Conservation (phyloP, 2,797 vertebrate genomes). For the Aeoliscus strigatus region DNA sequence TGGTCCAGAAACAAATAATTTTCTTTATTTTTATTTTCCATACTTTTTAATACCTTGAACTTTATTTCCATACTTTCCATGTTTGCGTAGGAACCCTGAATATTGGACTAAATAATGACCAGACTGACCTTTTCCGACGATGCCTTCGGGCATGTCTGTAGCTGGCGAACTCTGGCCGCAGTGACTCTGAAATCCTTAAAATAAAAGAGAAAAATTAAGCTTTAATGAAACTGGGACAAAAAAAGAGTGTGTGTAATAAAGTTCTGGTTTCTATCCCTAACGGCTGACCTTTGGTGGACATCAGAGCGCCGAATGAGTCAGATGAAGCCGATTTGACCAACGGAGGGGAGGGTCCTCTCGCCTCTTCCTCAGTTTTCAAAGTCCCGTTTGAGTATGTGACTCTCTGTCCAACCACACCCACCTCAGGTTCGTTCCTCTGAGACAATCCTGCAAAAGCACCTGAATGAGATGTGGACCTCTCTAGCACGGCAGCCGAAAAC, state of each 20-base stretch:
- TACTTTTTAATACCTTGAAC: too few relatives aligned
- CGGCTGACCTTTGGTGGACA: slow-evolving; percentile 77
- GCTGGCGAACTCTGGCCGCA: slow-evolving; percentile 54
- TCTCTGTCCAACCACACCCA: slow-evolving; percentile 76
- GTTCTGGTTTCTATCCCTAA: background rate
- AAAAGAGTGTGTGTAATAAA: background rate
- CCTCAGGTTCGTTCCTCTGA: slow-evolving; percentile 63
- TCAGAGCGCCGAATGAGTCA: slow-evolving; percentile 72
- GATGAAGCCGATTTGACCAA: slow-evolving; percentile 56
- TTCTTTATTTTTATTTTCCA: too few relatives aligned
- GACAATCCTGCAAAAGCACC: too few relatives aligned
- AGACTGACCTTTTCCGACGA: slow-evolving; percentile 84
- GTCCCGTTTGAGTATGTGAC: slow-evolving; percentile 72
- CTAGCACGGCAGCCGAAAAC: background rate
- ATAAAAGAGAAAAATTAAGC: slow-evolving; percentile 1
- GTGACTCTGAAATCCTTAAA: slow-evolving; percentile 56
- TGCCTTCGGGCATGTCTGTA: slow-evolving; percentile 75
- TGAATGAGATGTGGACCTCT: background rate
- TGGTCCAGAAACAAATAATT: too few relatives aligned
- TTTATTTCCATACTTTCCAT: too few relatives aligned
- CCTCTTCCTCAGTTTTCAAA: slow-evolving; percentile 70
- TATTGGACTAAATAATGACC: background rate
- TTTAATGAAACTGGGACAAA: slow-evolving; percentile 2
- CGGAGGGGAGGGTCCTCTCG: slow-evolving; percentile 45
- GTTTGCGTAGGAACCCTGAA: too few relatives aligned